Evolutionary conservation across 2,888 invertebrate genomes (phyloP).

Genomic region (Odiellus spinosus): DNA sequence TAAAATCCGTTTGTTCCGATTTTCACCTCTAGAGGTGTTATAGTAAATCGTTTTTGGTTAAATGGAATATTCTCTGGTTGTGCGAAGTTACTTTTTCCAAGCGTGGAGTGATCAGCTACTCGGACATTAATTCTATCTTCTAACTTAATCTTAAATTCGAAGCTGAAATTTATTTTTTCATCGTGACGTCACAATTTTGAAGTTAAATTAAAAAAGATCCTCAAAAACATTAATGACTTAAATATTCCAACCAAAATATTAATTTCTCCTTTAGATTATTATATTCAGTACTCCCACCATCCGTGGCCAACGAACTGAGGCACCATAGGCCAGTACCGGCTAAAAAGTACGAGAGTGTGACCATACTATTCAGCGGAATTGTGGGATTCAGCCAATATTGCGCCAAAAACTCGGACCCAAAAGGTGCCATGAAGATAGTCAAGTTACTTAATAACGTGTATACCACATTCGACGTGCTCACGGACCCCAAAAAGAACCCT

Average conservation of each 20-base stretch:
- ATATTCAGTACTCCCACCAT: constrained; percentile 83
- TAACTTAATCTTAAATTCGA: too few relatives aligned
- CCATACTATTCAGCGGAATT: constrained; percentile 81
- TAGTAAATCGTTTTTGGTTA: too few relatives aligned
- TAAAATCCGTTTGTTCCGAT: too few relatives aligned
- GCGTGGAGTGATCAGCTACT: too few relatives aligned
- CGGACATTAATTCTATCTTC: too few relatives aligned
- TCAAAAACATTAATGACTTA: too few relatives aligned
- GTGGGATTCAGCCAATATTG: constrained; percentile 82
- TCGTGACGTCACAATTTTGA: too few relatives aligned
- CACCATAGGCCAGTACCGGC: constrained; percentile 83
- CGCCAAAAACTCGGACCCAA: constrained; percentile 72
- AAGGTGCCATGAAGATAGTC: constrained; percentile 90
- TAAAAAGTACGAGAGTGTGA: constrained; percentile 70
- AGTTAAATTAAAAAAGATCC: too few relatives aligned
- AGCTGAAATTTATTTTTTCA: too few relatives aligned
- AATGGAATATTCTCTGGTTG: too few relatives aligned
- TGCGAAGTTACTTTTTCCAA: too few relatives aligned
- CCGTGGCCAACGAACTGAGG: constrained; percentile 84
- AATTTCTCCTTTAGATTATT: constrained; percentile 47
- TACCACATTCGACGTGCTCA: constrained; percentile 81
- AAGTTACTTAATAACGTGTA: constrained; percentile 83
- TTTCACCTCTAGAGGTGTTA: too few relatives aligned
- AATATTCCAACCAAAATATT: background rate
- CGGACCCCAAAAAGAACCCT: constrained; percentile 78